These are phyloP conservation scores for Sinocyclocheilus rhinocerous DNA, from an alignment of 2,113 vertebrate genomes.

Conservation along the genomic window DNA sequence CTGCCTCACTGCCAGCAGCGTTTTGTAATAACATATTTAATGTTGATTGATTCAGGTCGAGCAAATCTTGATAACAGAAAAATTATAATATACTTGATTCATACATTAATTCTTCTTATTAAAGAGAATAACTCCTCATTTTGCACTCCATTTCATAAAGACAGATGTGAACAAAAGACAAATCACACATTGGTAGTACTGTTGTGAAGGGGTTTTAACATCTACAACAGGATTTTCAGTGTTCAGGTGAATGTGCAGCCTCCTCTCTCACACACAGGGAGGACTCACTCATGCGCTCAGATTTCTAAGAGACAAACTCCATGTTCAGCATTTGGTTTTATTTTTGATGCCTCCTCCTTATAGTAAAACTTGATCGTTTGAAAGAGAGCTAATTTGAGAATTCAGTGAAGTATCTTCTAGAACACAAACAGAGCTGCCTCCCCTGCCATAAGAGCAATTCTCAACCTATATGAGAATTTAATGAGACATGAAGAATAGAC, in stretches of 20 bases:
- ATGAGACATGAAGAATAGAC: constrained; percentile 26
- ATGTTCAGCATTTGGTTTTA: constrained; percentile 16
- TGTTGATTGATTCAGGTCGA: background rate
- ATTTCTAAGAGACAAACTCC: constrained; percentile 17
- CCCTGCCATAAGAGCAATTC: background rate
- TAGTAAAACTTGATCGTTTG: background rate
- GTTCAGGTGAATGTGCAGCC: background rate
- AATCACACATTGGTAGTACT: background rate
- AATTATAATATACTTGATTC: background rate
- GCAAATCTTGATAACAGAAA: background rate
- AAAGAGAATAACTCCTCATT: background rate
- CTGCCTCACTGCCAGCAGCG: too few relatives aligned
- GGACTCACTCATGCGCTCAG: background rate
- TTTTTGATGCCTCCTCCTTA: background rate
- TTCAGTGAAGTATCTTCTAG: background rate
- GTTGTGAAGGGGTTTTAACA: background rate
- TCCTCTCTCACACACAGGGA: background rate
- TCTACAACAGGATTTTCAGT: background rate
- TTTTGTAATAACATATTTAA: background rate
- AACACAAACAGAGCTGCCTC: background rate
- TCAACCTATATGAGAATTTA: constrained; percentile 6
- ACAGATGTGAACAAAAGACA: background rate
- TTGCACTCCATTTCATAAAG: background rate
- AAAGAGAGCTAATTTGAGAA: background rate
- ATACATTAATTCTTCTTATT: background rate